phyloP scores from a whole-genome alignment of 2,888 invertebrate genomes.

The Trichacis sp. region DNA sequence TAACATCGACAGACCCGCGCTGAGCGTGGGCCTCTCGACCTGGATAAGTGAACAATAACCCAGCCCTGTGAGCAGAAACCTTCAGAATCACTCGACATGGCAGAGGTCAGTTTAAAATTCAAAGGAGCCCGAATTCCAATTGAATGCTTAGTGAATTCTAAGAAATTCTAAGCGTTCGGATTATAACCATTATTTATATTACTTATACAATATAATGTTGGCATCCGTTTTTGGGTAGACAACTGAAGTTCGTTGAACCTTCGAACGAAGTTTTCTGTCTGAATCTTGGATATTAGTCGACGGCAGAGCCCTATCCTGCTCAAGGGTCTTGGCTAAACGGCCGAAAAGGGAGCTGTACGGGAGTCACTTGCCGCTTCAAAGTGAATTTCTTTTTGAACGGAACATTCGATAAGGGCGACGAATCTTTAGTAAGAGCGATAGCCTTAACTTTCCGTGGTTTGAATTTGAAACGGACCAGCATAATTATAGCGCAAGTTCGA shows the following conservation, averaged over 20 bases:
- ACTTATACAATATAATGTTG: conserved; percentile 30
- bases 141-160: background rate
- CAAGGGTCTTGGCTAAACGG: conserved; percentile 5
- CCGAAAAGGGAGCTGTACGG: conserved; percentile 5
- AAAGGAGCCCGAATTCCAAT: background rate
- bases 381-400: conserved; percentile 9
- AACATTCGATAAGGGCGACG: conserved; percentile 9
- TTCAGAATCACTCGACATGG: background rate
- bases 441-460: background rate
- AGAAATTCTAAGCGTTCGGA: background rate
- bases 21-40: no score
- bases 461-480: conserved; percentile 5
- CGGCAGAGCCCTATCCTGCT: conserved; percentile 10
- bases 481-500: conserved; percentile 3
- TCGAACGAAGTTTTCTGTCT: conserved; percentile 10
- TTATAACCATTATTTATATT: no score
- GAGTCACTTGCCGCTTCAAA: conserved; percentile 13
- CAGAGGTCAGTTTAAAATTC: background rate
- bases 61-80: no score
- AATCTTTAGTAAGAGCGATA: background rate
- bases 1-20: no score
- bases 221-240: conserved; percentile 10
- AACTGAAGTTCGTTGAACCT: conserved; percentile 5
- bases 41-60: no score
- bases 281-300: conserved; percentile 16